Base-by-base conservation (phyloP, 2,888 invertebrate genomes). In the Craniophora ligustri region DNA sequence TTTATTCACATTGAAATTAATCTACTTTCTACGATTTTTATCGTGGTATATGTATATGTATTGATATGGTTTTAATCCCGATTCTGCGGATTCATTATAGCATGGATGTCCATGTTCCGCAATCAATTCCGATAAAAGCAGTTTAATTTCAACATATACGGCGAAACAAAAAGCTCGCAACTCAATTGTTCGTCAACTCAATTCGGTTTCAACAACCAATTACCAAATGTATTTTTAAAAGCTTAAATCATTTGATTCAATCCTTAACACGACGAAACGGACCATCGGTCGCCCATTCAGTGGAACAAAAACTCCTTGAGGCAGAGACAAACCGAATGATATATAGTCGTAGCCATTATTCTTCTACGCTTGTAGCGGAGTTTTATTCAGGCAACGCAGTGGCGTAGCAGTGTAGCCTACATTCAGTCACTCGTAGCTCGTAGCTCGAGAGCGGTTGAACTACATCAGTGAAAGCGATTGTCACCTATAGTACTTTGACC, bases 381-480 rank as follows among this genome's bases (percentile, higher is more conserved):
- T 18, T 46, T 46, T 63, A 56, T 48, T 48, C 28, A 21, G 31
- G 30, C 15, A 31, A 32, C 18, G 38, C 35, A 49, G 60, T 21
- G 35, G 10, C 46, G 63, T 67, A 63, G 45, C 30, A 23, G 14
- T 32, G 58, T 65, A 63, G 56, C 64, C 45, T 55, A 68, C 45
- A 49, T 63, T 63, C 38, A 16, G n/a, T 26, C 23, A 18, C 28
- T 30, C 44, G 55, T 47, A 47, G 35, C 40, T 41, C 40, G 10
- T 42, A 45, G 48, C 32, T 48, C 34, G 40, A 63, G 69, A 41
- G 45, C 31, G 40, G 31, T 13, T 13, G 13, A 16, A 55, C 48
- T 23, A 31, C 16, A 32, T 15, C 18, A 18, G 21, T 40, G 23
- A 13, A 31, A 23, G 15, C 18, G 28, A 45, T 44, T 14, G 30